A percentile compares a stretch with the other conserved stretches of the same genome.
Conservation (phyloP, 2,113 vertebrate genomes). For the Anhinga rufa region DNA sequence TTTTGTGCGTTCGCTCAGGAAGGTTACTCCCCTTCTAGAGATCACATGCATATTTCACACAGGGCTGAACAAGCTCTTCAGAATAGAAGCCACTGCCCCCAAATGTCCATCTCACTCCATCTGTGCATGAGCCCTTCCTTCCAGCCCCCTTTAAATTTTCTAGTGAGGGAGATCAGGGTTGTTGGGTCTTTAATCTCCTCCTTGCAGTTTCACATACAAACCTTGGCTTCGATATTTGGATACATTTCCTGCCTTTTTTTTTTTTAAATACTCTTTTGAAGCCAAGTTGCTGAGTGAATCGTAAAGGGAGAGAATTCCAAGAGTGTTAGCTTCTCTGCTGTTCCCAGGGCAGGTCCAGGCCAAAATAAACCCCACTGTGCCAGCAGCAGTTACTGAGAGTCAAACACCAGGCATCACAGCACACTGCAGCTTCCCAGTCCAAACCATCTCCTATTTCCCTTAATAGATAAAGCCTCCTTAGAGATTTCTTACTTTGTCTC, state of each 20-base stretch:
- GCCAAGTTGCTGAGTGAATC: constrained; percentile 66
- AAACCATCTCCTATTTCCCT: not conserved
- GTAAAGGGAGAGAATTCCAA: constrained; percentile 68
- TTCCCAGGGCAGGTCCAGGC: constrained; percentile 68
- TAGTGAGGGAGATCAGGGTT: not conserved
- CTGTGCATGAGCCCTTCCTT: not conserved
- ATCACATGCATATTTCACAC: not conserved
- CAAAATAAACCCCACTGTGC: constrained; percentile 63
- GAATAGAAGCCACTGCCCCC: not conserved
- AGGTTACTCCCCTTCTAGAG: not conserved
- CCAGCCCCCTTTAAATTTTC: not conserved
- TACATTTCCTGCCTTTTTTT: not conserved
- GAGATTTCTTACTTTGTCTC: not conserved
- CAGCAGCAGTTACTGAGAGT: constrained; percentile 55
- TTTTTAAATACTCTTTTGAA: constrained; percentile 18
- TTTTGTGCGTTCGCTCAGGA: not conserved
- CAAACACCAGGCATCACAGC: not conserved
- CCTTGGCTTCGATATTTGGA: constrained; percentile 44
- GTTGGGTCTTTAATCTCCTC: constrained; percentile 3
- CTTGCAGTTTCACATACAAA: constrained; percentile 46
- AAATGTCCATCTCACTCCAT: not conserved
- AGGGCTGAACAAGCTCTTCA: not conserved
- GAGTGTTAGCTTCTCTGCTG: constrained; percentile 56
- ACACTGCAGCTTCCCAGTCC: not conserved
- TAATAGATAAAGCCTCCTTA: not conserved